Evolutionary conservation across 2,888 invertebrate genomes (phyloP).

Genomic region (Pollenia labialis): DNA sequence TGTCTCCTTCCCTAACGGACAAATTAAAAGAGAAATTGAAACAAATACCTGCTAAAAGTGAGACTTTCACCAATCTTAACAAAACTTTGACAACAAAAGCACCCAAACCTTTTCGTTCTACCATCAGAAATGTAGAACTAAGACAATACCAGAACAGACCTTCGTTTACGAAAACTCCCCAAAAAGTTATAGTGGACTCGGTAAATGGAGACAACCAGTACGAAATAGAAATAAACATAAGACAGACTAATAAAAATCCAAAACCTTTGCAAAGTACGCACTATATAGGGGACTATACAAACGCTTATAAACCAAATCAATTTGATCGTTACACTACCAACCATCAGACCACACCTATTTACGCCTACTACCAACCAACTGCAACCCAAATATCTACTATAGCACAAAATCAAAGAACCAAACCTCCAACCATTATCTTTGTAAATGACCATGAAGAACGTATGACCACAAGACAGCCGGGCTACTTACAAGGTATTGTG

Average conservation of each 20-base stretch:
- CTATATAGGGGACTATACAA: slow-evolving; percentile 75
- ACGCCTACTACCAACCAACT: slow-evolving; percentile 74
- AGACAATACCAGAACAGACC: slow-evolving; percentile 79
- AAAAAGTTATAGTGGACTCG: slow-evolving; percentile 80
- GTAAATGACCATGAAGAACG: slow-evolving; percentile 79
- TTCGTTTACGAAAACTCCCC: slow-evolving; percentile 78
- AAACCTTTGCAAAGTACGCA: slow-evolving; percentile 52
- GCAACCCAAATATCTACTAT: slow-evolving; percentile 66
- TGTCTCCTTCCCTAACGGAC: slow-evolving; percentile 65
- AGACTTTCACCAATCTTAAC: background rate
- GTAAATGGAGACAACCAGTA: slow-evolving; percentile 80
- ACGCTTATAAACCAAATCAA: slow-evolving; percentile 77
- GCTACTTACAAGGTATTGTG: slow-evolving; percentile 79
- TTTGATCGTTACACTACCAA: slow-evolving; percentile 77
- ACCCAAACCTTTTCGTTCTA: slow-evolving; percentile 74
- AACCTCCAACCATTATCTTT: slow-evolving; percentile 83
- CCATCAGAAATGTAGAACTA: slow-evolving; percentile 77
- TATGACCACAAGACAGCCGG: slow-evolving; percentile 78
- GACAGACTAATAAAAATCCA: slow-evolving; percentile 81
- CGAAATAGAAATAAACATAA: slow-evolving; percentile 84
- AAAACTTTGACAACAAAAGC: slow-evolving; percentile 49
- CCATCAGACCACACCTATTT: slow-evolving; percentile 75
- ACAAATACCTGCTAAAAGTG: background rate
- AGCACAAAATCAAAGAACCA: slow-evolving; percentile 77
- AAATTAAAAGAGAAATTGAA: slow-evolving; percentile 49